Base-by-base conservation (phyloP, 1,140 invertebrate species). In the Lepidurus packardi region DNA sequence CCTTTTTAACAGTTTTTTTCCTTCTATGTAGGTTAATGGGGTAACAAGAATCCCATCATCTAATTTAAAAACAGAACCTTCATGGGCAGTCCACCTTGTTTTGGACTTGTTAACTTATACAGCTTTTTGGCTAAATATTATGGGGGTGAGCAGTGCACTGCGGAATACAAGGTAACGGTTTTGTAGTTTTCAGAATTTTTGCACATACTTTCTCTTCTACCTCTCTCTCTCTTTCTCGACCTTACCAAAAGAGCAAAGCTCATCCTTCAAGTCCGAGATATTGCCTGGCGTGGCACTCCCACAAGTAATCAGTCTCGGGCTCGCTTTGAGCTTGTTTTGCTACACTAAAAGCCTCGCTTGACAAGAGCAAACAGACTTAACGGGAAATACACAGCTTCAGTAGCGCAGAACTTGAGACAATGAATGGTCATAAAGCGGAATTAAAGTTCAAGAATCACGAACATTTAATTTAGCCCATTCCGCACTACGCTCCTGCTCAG, bases 391-490 rank as follows among this genome's bases (percentile, higher is more conserved):
- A 65, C 34, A 34, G 34, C 16, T 65, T 65, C 53, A 65, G 34
- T 21, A 65, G 53, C 53, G 13, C 53, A 65, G 53, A 9, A 65
- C 53, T 65, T 21, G 53, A n/a, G 21, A 65, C 7, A n/a, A 65
- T 65, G 21, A 7, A 4, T 65, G 7, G 16, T 13, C 21, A 9
- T n/a, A n/a, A 65, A 65, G 53, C 21, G 21, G 16, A 21, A 65
- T 65, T 21, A 13, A 65, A 65, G 53, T 65, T 65, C 53, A 65
- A 65, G 53, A 65, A 65, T n/a, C 53, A n/a, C 21, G 53, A 65
- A 21, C 53, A 65, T 21, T 65, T 16, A 7, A 65, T n/a, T 13
- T 21, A 21, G 16, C 53, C 4, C 53, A 21, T 9, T 21, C 21
- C 21, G 3, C n/a, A 65, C 8, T 65, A 65, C 21, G 53, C 9